Evolutionary conservation across 2,888 invertebrate species (phyloP), one percentile per base, ranked within the genome.

Genomic region (Nymphalis urticae): DNA sequence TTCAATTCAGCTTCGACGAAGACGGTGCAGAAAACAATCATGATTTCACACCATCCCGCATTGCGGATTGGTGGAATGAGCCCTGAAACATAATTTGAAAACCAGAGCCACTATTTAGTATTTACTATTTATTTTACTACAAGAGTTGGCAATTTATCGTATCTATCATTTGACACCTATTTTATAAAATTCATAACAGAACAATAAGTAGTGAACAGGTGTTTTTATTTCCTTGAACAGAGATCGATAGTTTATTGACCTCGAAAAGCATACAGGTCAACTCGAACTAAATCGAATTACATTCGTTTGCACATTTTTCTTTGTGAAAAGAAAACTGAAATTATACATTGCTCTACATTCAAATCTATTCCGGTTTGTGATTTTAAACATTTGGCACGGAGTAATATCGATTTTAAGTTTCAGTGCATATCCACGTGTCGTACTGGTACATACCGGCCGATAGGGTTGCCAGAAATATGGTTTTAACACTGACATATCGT

Each of bases 211-310:
- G 24, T 6, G 53, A 53, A 53, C 53, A 53, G 16, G 53, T 53
- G 24, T 27, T 24, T 53, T 53, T 53, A 53, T 53, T 24, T 53
- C 24, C 16, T 53, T 7, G 53, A 27, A 53, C 16, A 53, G 27
- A 53, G 53, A 53, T 53, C 53, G 53, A 53, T 53, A 53, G 53
- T 53, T 53, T 24, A 24, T 53, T 53, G 53, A 53, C 53, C 53
- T 24, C 53, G 13, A 13, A 42, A 19, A 21, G 24, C 24, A 24
- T 27, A 53, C 53, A 53, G 53, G 53, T 53, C 53, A 53, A 13
- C 16, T 24, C 53, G 24, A 10, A 16, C 53, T 53, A 53, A 53
- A 53, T 53, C 16, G 10, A 27, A 53, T 53, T 53, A 53, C 53
- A 16, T 10, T 24, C 13, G 16, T 53, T 53, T 53, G 53, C 24